phyloP scores from a whole-genome alignment of 37 sponge, comb jelly and placozoan species.

The Halichondria panicea region DNA sequence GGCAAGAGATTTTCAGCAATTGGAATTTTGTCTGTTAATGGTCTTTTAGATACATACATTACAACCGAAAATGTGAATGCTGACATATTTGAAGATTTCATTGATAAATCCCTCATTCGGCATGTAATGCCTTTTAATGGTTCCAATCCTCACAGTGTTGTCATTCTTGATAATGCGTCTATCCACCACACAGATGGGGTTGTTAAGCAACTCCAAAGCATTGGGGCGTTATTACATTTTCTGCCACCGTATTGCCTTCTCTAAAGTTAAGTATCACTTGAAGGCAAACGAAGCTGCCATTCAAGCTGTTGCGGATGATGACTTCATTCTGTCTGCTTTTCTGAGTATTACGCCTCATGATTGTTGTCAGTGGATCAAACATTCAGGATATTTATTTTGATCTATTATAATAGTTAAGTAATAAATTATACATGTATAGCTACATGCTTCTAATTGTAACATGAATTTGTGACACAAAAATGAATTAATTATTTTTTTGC shows the following conservation, averaged over 20 bases:
- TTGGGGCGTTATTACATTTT: neutral
- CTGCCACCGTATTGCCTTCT: conserved; percentile 12
- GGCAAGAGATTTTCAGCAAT: conserved; percentile 15
- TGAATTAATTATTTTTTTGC: too few relatives aligned
- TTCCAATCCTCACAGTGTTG: conserved; percentile 2
- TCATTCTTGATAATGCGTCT: neutral
- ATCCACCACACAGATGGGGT: conserved; percentile 11
- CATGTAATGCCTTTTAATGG: conserved; percentile 14
- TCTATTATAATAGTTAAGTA: too few relatives aligned
- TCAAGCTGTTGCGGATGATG: too few relatives aligned
- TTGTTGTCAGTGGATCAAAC: too few relatives aligned
- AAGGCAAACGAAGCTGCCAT: too few relatives aligned
- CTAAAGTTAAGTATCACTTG: neutral
- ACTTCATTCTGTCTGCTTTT: too few relatives aligned
- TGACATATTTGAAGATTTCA: conserved; percentile 10
- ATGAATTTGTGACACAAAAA: too few relatives aligned
- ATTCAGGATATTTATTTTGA: too few relatives aligned
- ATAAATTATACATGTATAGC: too few relatives aligned
- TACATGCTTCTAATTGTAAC: too few relatives aligned
- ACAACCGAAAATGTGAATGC: neutral
- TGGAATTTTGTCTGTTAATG: neutral
- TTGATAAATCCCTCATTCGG: neutral
- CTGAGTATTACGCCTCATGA: too few relatives aligned
- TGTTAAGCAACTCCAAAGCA: neutral
- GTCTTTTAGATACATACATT: neutral